Percentiles rank a stretch among this genome's conserved stretches.
These are phyloP conservation scores for Eucera pruinosa DNA, from an alignment of 2,888 invertebrate species.

Conservation along the genomic window DNA sequence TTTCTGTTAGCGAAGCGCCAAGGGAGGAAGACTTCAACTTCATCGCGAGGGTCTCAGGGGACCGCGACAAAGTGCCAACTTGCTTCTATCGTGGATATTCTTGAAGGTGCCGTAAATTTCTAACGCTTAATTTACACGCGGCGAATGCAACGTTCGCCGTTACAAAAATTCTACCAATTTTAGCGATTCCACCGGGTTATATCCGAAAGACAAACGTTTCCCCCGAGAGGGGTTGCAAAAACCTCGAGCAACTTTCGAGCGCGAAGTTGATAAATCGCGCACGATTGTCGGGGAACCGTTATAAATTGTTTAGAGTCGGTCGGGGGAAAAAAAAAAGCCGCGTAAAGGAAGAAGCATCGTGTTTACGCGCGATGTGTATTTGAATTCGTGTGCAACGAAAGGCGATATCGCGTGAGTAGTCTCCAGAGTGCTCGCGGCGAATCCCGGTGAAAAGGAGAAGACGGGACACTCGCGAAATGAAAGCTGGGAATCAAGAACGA, in stretches of 20 bases:
- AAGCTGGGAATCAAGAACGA: conserved; percentile 38
- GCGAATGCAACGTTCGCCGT: neutral
- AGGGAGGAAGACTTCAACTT: neutral
- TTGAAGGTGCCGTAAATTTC: neutral
- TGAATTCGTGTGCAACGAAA: conserved; percentile 21
- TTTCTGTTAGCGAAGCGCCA: neutral
- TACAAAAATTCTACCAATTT: neutral
- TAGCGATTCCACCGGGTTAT: neutral
- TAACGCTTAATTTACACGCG: neutral
- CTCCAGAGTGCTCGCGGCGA: conserved; percentile 23
- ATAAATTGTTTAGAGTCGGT: conserved; percentile 21
- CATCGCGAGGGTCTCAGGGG: neutral
- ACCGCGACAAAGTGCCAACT: neutral
- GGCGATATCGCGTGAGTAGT: conserved; percentile 20
- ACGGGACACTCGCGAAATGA: conserved; percentile 35
- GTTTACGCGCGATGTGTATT: conserved; percentile 1
- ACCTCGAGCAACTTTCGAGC: neutral
- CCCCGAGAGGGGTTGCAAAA: neutral
- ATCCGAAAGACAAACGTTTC: conserved; percentile 6
- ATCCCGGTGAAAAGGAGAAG: conserved; percentile 27
- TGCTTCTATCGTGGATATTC: neutral
- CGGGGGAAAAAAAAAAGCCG: neutral
- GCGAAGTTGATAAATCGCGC: neutral
- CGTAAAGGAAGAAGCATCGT: too few relatives aligned
- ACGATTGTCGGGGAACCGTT: neutral